phyloP scores from a whole-genome alignment of 30 jellyfish, hydroid and myxozoan species.

The Turritopsis dohrnii region DNA sequence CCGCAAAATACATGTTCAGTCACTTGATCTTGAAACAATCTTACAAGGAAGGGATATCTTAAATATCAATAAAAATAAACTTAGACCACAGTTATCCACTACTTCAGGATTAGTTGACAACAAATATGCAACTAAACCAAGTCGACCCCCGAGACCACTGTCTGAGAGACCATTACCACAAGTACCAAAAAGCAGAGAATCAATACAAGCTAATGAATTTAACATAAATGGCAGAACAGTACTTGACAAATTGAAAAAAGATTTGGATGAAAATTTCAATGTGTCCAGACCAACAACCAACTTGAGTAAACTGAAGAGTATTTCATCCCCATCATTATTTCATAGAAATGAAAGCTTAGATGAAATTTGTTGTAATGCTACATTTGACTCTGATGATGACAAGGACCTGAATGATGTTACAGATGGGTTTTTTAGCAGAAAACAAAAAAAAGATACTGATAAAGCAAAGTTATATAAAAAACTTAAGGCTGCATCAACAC shows the following conservation, averaged over 20 bases:
- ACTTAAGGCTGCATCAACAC: not conserved
- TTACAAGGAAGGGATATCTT: not conserved
- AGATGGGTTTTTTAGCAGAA: not conserved
- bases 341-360: not conserved
- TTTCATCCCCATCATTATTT: slow-evolving; percentile 25
- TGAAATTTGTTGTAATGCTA: not conserved
- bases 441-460: not conserved
- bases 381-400: not conserved
- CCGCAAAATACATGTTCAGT: not conserved
- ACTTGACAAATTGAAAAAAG: not conserved
- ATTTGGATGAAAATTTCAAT: not conserved
- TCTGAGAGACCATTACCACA: not conserved
- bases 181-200: not conserved
- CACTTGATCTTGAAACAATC: not conserved
- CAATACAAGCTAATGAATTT: not conserved
- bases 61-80: not conserved
- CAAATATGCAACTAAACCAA: not conserved
- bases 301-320: slow-evolving; percentile 27
- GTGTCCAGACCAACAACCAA: not conserved
- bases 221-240: not conserved
- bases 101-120: not conserved
- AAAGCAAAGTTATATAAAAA: not conserved
- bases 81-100: not conserved
- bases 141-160: slow-evolving; percentile 1
- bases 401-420: not conserved